Percentiles rank a stretch among this genome's conserved stretches.
Conservation (phyloP, 2,797 vertebrate species). For the Acanthiza pusilla region DNA sequence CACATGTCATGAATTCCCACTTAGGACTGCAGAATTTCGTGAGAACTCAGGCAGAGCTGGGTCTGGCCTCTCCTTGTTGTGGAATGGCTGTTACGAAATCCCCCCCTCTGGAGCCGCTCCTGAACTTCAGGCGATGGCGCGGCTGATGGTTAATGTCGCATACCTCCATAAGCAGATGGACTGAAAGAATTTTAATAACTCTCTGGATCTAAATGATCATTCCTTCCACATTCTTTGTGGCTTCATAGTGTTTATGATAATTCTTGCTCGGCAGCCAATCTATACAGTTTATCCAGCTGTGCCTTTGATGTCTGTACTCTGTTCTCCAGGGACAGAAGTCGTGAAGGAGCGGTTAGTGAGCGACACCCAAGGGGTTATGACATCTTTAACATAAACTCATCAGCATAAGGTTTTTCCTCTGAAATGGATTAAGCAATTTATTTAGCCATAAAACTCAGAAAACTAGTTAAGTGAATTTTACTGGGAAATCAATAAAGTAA, state of each 20-base stretch:
- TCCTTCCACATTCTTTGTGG: constrained; percentile 48
- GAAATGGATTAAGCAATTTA: constrained; percentile 79
- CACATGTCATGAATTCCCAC: neutral
- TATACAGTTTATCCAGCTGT: constrained; percentile 54
- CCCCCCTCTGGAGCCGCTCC: neutral
- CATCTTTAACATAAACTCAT: constrained; percentile 52
- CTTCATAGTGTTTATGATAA: constrained; percentile 43
- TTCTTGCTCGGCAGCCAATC: constrained; percentile 1
- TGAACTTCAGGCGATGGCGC: neutral
- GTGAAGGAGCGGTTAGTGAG: constrained; percentile 32
- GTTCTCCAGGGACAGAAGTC: constrained; percentile 7
- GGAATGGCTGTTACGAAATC: neutral
- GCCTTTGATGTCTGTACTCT: constrained; percentile 48
- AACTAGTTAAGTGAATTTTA: constrained; percentile 81
- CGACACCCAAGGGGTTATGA: constrained; percentile 39
- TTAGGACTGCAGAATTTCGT: neutral
- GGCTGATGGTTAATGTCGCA: neutral
- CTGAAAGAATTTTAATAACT: constrained; percentile 50
- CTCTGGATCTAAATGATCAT: constrained; percentile 27
- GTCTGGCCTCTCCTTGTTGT: neutral
- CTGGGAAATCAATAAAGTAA: constrained; percentile 79
- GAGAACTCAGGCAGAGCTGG: neutral
- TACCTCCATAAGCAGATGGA: neutral
- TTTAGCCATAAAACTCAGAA: constrained; percentile 72
- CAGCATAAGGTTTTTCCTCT: constrained; percentile 51